A percentile compares a stretch with the other conserved stretches of the same genome.
Evolutionary conservation across 2,888 invertebrate genomes (phyloP).

Genomic region (Sarcophaga rosellei): DNA sequence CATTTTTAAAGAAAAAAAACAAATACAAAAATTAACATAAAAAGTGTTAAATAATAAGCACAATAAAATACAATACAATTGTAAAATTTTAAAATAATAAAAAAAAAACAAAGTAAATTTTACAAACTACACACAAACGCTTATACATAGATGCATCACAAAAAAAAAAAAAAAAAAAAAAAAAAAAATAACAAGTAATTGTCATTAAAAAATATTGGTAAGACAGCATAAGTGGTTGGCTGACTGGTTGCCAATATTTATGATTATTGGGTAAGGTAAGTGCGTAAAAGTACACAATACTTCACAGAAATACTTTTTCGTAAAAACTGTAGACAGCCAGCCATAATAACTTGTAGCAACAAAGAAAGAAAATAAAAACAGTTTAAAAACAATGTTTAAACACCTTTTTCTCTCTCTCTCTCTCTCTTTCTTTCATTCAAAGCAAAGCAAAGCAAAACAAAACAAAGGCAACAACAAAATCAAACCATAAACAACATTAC

Average conservation of each 20-base stretch:
- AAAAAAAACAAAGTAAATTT: background rate
- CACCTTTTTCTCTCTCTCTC: conserved; percentile 23
- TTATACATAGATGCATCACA: conserved; percentile 13
- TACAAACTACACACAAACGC: conserved; percentile 30
- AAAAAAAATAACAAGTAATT: conserved; percentile 43
- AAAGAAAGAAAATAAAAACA: conserved; percentile 16
- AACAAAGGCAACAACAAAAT: conserved; percentile 35
- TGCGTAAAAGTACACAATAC: conserved; percentile 57
- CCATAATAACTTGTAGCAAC: conserved; percentile 1
- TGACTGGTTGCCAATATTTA: background rate
- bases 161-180: conserved; percentile 15
- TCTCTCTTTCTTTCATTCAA: too few relatives aligned
- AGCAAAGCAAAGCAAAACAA: conserved; percentile 19
- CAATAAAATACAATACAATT: conserved; percentile 1
- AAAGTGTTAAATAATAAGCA: conserved; percentile 62
- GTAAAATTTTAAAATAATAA: conserved; percentile 46
- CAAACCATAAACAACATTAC: conserved; percentile 48
- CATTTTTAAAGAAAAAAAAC: conserved; percentile 7
- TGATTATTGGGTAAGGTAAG: conserved; percentile 61
- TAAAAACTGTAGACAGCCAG: background rate
- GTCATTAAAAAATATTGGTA: conserved; percentile 40
- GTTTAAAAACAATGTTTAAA: conserved; percentile 55
- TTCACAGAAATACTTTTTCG: background rate
- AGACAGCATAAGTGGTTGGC: conserved; percentile 26
- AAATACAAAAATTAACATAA: conserved; percentile 15